A percentile compares a stretch with the other conserved stretches of the same genome.
Evolutionary conservation across 2,113 vertebrate genomes (phyloP).

Genomic region (Pedetes capensis): DNA sequence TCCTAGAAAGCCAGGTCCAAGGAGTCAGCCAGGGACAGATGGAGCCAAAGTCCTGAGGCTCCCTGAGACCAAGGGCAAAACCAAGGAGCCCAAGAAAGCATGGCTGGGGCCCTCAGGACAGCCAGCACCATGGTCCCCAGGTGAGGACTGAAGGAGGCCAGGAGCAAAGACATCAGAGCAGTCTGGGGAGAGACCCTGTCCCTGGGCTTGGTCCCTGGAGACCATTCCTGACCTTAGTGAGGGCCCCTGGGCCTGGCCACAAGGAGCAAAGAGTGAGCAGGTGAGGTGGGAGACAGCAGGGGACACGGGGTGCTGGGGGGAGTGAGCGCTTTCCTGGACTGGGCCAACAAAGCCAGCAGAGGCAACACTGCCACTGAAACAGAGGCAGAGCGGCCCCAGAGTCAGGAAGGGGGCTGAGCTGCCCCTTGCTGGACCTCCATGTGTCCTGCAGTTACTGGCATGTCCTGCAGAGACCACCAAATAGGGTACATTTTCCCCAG

Average conservation of each 20-base stretch:
- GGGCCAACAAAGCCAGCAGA: neutral
- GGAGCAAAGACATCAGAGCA: neutral
- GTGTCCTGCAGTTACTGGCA: constrained; percentile 73
- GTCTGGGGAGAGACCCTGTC: neutral
- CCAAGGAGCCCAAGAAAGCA: neutral
- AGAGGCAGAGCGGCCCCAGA: neutral
- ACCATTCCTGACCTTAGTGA: neutral
- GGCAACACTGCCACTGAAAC: rapidly evolving
- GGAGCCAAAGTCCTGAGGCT: neutral
- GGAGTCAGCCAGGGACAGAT: neutral
- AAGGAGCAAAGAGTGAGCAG: neutral
- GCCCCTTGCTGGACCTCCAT: neutral
- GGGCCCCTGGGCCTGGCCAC: neutral
- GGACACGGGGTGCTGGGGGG: neutral
- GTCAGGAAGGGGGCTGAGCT: too few species aligned
- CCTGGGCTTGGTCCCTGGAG: neutral
- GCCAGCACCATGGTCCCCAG: neutral
- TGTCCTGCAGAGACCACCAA: constrained; percentile 73
- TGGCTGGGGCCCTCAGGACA: neutral
- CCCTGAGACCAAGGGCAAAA: neutral
- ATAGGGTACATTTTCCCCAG: constrained; percentile 93
- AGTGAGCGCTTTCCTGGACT: neutral
- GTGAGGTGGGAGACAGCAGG: too few species aligned
- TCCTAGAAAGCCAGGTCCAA: neutral
- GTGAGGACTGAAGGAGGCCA: neutral